A percentile compares a stretch with the other conserved stretches of the same genome.
Evolutionary conservation across 2,113 vertebrate species (phyloP).

Genomic region (Puntigrus tetrazona): DNA sequence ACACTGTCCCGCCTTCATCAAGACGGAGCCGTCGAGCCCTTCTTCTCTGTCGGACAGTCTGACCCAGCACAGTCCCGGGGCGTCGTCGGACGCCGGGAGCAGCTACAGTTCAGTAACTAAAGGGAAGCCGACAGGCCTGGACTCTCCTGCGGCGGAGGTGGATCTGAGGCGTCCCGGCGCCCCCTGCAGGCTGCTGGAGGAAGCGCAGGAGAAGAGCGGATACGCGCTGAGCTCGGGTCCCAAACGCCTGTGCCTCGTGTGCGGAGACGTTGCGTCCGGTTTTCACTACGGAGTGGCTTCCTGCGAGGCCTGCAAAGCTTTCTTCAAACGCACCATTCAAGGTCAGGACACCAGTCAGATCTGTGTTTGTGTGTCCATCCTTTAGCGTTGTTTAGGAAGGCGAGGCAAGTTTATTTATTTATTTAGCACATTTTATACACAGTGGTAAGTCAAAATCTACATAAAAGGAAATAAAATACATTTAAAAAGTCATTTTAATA

Average conservation of each 20-base stretch:
- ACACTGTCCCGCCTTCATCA: conserved; percentile 91
- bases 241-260: conserved; percentile 78
- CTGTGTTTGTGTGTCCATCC: not conserved
- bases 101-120: conserved; percentile 90
- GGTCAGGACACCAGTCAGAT: conserved; percentile 54
- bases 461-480: too few relatives aligned
- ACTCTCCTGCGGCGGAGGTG: conserved; percentile 70
- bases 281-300: conserved; percentile 79
- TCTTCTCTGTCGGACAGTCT: conserved; percentile 94
- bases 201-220: conserved; percentile 75
- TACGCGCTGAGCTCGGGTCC: conserved; percentile 84
- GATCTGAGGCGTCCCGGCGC: not conserved
- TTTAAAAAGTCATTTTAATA: too few relatives aligned
- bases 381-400: too few relatives aligned
- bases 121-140: conserved; percentile 84
- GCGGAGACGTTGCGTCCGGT: conserved; percentile 75
- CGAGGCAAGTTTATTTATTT: too few relatives aligned
- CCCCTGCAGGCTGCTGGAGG: conserved; percentile 47
- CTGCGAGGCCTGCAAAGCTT: conserved; percentile 79
- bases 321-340: conserved; percentile 80
- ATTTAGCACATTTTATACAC: too few relatives aligned
- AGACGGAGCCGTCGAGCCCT: conserved; percentile 95
- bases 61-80: conserved; percentile 92
- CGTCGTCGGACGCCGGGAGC: conserved; percentile 93
- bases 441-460: too few relatives aligned